phyloP scores from a whole-genome alignment of 2,797 vertebrate genomes.

The Coracias cyanogaster region DNA sequence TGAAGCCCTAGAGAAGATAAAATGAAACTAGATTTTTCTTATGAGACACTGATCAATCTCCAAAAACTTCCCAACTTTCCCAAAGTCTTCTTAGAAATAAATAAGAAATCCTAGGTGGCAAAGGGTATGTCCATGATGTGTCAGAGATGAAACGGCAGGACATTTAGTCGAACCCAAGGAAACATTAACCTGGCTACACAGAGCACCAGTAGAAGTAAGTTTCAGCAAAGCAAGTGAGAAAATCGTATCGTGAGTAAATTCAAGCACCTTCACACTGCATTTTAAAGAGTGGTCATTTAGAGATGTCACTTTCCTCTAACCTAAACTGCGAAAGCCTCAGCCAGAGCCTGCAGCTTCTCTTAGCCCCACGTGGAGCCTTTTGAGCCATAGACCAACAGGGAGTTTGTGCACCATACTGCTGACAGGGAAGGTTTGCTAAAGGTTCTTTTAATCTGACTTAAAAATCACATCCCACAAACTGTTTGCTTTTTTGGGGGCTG shows the following conservation, averaged over 20 bases:
- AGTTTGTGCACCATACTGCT: not conserved
- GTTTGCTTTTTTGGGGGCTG: conserved; percentile 12
- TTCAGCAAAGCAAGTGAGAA: not conserved
- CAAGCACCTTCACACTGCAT: not conserved
- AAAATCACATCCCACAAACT: conserved; percentile 26
- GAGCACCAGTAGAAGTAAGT: not conserved
- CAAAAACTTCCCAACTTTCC: not conserved
- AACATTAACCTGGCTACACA: not conserved
- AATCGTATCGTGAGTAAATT: not conserved
- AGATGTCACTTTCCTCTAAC: not conserved
- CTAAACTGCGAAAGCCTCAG: not conserved
- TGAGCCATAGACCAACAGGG: not conserved
- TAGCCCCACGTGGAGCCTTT: not conserved
- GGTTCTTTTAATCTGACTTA: not conserved
- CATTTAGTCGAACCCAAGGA: not conserved
- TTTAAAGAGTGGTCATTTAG: not conserved
- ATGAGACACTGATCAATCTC: not conserved
- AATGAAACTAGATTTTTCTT: not conserved
- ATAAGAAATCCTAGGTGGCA: not conserved
- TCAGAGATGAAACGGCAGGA: not conserved
- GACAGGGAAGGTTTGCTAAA: not conserved
- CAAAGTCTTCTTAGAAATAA: not conserved
- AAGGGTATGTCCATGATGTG: not conserved
- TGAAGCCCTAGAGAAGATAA: not conserved
- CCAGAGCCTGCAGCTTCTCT: not conserved